These are phyloP conservation scores for Falcaria lacertinaria DNA, from an alignment of 2,888 invertebrate species.

Conservation along the genomic window DNA sequence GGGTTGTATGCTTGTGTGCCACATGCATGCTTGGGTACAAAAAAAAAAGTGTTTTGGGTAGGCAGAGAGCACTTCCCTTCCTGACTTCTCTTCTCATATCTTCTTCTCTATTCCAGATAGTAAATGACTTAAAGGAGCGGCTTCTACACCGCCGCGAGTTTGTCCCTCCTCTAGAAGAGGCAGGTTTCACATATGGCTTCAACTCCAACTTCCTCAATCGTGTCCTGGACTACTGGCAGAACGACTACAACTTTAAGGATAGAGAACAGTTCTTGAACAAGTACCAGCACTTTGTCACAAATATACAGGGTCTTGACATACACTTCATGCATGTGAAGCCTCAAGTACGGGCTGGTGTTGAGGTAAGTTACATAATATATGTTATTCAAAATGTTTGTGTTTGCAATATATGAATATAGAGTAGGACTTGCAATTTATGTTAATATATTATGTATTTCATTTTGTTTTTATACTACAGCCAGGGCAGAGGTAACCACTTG, in stretches of 20 bases:
- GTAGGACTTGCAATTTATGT: no score
- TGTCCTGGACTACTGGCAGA: constrained; percentile 88
- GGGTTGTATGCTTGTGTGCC: no score
- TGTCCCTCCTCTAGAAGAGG: constrained; percentile 81
- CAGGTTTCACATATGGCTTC: constrained; percentile 90
- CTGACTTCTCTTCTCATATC: no score
- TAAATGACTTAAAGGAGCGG: constrained; percentile 77
- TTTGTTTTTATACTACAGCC: no score
- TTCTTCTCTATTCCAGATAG: constrained; percentile 47
- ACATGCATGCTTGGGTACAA: no score
- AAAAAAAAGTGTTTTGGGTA: no score
- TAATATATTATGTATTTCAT: no score
- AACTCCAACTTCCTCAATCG: constrained; percentile 83
- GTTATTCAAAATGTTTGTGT: no score
- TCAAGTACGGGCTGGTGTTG: constrained; percentile 33
- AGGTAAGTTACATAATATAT: constrained; percentile 41
- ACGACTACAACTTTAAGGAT: constrained; percentile 82
- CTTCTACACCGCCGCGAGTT: constrained; percentile 69
- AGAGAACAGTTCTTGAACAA: constrained; percentile 85
- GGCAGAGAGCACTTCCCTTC: no score
- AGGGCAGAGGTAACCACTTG: no score
- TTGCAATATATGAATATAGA: no score
- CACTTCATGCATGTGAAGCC: constrained; percentile 88
- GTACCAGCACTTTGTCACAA: constrained; percentile 86
- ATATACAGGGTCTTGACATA: constrained; percentile 85